Evolutionary conservation across 2,797 vertebrate genomes (phyloP).

Genomic region (Chaetodon trifasciatus): DNA sequence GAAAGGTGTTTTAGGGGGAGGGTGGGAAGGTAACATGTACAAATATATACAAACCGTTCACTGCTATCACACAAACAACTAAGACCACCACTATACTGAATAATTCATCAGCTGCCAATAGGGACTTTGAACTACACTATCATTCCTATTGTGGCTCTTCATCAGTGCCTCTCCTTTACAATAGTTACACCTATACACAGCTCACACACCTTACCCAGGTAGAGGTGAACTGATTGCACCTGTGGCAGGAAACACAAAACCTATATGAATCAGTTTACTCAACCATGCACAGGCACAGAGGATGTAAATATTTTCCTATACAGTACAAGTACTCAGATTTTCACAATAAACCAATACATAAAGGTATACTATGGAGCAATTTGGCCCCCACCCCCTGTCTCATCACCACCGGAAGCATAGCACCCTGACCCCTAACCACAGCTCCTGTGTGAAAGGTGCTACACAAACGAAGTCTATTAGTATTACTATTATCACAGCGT

Average conservation of each 20-base stretch:
- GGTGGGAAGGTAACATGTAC: neutral
- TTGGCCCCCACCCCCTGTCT: too few relatives aligned
- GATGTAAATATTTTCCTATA: neutral
- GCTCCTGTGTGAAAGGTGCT: too few relatives aligned
- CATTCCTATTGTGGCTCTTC: neutral
- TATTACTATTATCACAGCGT: neutral
- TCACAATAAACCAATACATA: neutral
- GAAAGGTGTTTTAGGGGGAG: neutral
- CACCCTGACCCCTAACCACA: too few relatives aligned
- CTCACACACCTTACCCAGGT: conserved; percentile 60
- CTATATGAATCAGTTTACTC: conserved; percentile 35
- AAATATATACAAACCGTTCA: conserved; percentile 3
- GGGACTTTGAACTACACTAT: conserved; percentile 7
- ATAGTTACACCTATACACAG: conserved; percentile 13
- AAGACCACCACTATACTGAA: neutral
- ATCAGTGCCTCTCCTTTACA: neutral
- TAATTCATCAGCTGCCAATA: neutral
- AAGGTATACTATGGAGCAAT: too few relatives aligned
- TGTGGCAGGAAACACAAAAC: conserved; percentile 50
- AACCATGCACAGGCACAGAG: neutral
- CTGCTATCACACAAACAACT: conserved; percentile 12
- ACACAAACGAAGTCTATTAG: too few relatives aligned
- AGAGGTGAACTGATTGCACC: conserved; percentile 41
- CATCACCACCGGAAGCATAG: too few relatives aligned
- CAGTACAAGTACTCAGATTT: neutral